Evolutionary conservation across 2,113 vertebrate genomes (phyloP).

Genomic region (Nothobranchius kuhntae): DNA sequence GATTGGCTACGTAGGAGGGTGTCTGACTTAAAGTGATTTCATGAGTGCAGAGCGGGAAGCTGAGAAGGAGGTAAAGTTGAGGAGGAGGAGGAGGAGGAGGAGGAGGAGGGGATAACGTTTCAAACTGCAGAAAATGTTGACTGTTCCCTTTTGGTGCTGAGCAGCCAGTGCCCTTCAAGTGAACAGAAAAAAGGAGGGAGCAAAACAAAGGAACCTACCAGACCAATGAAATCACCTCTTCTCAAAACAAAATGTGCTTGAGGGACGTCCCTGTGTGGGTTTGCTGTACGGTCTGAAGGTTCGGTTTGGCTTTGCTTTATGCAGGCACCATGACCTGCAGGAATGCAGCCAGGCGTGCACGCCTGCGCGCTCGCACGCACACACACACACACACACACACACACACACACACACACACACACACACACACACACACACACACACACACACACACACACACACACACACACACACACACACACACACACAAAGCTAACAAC

Average conservation of each 20-base stretch:
- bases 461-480: too few species aligned
- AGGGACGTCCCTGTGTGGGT: slow-evolving; percentile 3
- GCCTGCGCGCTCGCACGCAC: not conserved
- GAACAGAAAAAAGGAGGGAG: not conserved
- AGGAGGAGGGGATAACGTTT: slow-evolving; percentile 41
- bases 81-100: slow-evolving; percentile 23
- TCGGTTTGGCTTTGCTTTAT: not conserved
- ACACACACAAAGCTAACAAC: too few species aligned
- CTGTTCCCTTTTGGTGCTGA: slow-evolving; percentile 38
- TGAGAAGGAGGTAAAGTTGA: slow-evolving; percentile 23
- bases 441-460: too few species aligned
- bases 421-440: slow-evolving; percentile 1
- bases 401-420: too few species aligned
- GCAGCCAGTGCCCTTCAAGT: slow-evolving; percentile 3
- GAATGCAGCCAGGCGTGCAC: not conserved
- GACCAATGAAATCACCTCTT: slow-evolving; percentile 32
- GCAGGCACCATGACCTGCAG: slow-evolving; percentile 14
- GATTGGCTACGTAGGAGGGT: slow-evolving; percentile 41
- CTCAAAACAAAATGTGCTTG: slow-evolving; percentile 13
- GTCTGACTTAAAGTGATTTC: slow-evolving; percentile 52
- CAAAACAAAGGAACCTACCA: not conserved
- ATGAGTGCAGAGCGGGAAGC: slow-evolving; percentile 26
- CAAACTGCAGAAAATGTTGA: slow-evolving; percentile 49
- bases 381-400: too few species aligned
- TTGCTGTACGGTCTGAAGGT: not conserved